Percentiles rank a stretch among this genome's conserved stretches.
These are phyloP conservation scores for Drosophila mulleri DNA, from an alignment of 2,888 invertebrate species.

Conservation along the genomic window DNA sequence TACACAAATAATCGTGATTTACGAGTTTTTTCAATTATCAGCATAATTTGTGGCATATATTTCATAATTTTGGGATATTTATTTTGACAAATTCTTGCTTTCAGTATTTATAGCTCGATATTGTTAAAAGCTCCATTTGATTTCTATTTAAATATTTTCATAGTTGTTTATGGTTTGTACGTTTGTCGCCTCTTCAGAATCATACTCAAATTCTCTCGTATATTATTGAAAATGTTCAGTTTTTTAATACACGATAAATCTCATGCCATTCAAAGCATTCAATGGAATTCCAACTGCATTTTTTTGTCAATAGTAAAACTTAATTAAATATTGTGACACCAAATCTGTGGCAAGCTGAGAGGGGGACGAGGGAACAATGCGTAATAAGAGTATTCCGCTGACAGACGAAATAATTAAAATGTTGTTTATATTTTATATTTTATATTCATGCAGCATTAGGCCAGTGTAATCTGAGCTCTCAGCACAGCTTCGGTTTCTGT, in stretches of 20 bases:
- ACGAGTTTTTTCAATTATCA: neutral
- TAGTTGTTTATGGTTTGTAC: neutral
- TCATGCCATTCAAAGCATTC: neutral
- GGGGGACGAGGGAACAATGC: neutral
- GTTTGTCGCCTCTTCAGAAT: neutral
- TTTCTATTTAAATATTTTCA: neutral
- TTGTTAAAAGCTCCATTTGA: neutral
- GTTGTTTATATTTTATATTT: neutral
- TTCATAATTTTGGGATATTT: neutral
- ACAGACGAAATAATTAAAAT: neutral
- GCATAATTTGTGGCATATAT: neutral
- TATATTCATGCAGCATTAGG: neutral
- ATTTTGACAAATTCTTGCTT: neutral
- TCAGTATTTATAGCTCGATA: neutral
- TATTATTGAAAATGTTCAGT: neutral
- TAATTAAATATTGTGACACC: slow-evolving; percentile 3
- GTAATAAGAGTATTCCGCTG: neutral
- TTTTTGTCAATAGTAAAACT: neutral
- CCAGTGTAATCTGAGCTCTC: neutral
- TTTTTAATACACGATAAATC: slow-evolving; percentile 2
- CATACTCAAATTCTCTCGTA: neutral
- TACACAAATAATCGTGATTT: neutral
- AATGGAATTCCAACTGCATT: neutral
- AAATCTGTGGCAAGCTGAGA: neutral
- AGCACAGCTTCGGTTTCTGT: neutral